A percentile compares a stretch with the other conserved stretches of the same genome.
Conservation (phyloP, 2,797 vertebrate genomes). For the Enteromius mattozi region DNA sequence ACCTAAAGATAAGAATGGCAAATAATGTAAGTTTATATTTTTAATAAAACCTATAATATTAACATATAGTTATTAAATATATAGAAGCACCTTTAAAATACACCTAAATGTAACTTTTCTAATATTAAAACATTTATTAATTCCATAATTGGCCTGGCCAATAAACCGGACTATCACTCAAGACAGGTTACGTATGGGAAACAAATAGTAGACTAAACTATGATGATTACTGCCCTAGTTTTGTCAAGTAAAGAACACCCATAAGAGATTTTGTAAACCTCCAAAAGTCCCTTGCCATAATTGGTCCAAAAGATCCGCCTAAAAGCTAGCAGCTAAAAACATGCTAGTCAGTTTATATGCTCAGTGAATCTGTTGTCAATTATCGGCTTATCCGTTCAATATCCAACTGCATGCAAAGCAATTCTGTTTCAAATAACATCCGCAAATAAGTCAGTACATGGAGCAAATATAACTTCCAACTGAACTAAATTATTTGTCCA, state of each 20-base stretch:
- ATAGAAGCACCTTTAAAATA: background rate
- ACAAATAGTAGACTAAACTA: background rate
- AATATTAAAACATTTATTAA: background rate
- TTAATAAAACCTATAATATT: background rate
- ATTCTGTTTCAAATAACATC: constrained; percentile 12
- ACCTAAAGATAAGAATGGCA: background rate
- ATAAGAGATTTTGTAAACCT: background rate
- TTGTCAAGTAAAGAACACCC: background rate
- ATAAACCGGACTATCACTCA: background rate
- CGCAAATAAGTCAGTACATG: background rate
- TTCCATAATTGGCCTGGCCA: background rate
- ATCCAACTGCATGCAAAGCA: background rate
- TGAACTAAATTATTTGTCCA: background rate
- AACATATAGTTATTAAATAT: background rate
- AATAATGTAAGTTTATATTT: background rate
- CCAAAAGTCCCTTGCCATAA: background rate
- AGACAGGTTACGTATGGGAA: background rate
- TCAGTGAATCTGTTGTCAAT: constrained; percentile 20
- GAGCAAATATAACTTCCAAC: background rate
- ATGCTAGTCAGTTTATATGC: background rate
- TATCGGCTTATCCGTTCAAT: constrained; percentile 7
- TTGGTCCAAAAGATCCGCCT: background rate
- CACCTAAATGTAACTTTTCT: background rate
- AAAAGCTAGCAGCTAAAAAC: constrained; percentile 1
- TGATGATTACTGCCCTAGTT: background rate